A percentile compares a stretch with the other conserved stretches of the same genome.
These are phyloP conservation scores for Orycteropus afer DNA, from an alignment of 2,113 vertebrate species.

Conservation along the genomic window DNA sequence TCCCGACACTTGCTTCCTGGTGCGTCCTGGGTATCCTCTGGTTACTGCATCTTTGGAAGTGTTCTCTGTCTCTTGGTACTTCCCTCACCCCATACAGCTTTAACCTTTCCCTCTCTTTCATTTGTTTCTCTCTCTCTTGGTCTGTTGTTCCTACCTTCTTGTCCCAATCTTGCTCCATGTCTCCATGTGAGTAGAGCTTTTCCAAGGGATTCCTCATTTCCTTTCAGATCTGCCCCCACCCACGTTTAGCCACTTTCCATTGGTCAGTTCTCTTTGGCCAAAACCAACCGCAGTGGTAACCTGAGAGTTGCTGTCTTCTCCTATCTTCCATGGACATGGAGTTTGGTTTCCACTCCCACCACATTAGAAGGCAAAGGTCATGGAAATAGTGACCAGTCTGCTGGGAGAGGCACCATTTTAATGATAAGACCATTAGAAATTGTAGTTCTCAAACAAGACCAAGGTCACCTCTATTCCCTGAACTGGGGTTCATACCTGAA, in stretches of 20 bases:
- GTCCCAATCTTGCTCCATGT: not conserved
- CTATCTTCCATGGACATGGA: not conserved
- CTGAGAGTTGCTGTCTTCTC: not conserved
- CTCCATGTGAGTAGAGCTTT: not conserved
- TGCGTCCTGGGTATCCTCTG: not conserved
- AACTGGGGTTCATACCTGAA: not conserved
- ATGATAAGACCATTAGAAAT: not conserved
- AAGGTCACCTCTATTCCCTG: not conserved
- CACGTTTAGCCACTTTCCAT: not conserved
- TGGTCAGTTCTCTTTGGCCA: constrained; percentile 9
- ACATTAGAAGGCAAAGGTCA: not conserved
- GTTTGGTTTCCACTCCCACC: not conserved
- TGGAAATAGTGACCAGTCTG: not conserved
- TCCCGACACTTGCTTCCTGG: not conserved
- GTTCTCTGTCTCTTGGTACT: not conserved
- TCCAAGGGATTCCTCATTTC: not conserved
- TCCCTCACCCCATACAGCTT: not conserved
- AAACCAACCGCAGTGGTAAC: not conserved
- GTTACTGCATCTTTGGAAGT: not conserved
- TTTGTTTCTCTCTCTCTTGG: not conserved
- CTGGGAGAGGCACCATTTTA: not conserved
- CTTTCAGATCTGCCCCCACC: constrained; percentile 5
- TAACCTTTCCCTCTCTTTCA: not conserved
- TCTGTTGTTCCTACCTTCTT: not conserved
- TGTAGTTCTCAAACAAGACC: not conserved